Evolutionary conservation across 1,140 invertebrate species (phyloP).

Genomic region (Galendromus occidentalis): DNA sequence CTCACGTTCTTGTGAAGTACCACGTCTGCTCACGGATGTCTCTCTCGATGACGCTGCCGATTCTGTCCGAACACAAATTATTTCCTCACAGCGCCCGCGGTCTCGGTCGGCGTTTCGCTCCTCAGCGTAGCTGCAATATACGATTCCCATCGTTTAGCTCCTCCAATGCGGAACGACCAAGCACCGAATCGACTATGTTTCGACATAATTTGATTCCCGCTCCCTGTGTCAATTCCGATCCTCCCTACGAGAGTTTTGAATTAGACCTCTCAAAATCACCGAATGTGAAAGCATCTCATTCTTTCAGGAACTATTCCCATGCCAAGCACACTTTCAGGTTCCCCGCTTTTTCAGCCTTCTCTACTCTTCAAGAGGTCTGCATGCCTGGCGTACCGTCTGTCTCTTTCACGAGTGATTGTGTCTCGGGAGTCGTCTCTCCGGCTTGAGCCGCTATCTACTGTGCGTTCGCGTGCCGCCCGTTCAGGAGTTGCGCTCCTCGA

Average conservation of each 20-base stretch:
- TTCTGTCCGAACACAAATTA: background rate
- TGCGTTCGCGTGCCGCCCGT: background rate
- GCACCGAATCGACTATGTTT: no score
- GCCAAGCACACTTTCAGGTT: no score
- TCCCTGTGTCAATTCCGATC: no score
- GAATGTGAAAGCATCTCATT: no score
- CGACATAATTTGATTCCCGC: no score
- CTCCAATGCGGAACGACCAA: no score
- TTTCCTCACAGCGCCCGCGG: background rate
- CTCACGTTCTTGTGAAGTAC: constrained; percentile 5
- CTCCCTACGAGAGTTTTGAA: no score
- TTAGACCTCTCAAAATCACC: no score
- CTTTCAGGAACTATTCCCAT: no score
- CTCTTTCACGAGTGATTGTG: constrained; percentile 1
- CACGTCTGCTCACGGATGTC: background rate
- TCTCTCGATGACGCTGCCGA: background rate
- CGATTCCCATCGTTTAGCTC: no score
- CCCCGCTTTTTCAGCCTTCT: background rate
- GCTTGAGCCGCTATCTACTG: background rate
- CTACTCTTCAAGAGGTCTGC: background rate
- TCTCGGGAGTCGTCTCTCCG: constrained; percentile 4
- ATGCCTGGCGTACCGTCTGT: background rate
- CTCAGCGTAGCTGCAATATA: constrained; percentile 1
- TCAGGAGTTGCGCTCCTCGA: background rate
- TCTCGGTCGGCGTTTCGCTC: background rate